These are phyloP conservation scores for Oryzias curvinotus DNA, from an alignment of 2,113 vertebrate genomes.

Conservation along the genomic window DNA sequence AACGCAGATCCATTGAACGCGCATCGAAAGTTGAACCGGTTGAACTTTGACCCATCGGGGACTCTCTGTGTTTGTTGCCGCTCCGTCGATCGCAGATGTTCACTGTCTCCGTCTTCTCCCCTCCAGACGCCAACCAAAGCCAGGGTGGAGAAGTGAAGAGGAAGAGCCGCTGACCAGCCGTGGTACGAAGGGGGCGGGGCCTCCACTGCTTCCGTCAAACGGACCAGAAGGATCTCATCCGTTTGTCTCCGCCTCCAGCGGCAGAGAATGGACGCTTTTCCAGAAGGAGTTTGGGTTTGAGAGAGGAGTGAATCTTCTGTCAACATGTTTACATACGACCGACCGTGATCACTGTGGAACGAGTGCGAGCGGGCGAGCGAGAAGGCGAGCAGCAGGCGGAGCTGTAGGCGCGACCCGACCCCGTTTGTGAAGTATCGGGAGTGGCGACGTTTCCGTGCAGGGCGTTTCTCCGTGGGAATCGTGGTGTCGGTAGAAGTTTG, in stretches of 20 bases:
- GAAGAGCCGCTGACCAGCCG: constrained; percentile 91
- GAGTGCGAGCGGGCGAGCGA: constrained; percentile 52
- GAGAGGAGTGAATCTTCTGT: constrained; percentile 69
- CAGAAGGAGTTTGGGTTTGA: constrained; percentile 54
- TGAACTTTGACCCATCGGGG: no score
- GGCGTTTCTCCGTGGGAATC: constrained; percentile 54
- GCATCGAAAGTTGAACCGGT: no score
- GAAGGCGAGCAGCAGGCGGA: constrained; percentile 45
- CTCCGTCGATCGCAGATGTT: not conserved
- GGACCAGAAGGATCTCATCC: constrained; percentile 48
- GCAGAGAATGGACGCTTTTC: constrained; percentile 57
- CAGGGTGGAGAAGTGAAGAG: constrained; percentile 93
- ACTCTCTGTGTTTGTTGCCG: no score
- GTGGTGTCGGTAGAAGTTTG: constrained; percentile 53
- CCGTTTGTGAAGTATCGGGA: constrained; percentile 61
- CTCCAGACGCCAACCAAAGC: constrained; percentile 95
- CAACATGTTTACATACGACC: constrained; percentile 82
- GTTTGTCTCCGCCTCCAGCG: constrained; percentile 30
- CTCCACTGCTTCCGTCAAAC: constrained; percentile 11
- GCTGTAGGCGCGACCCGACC: constrained; percentile 41
- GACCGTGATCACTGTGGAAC: constrained; percentile 84
- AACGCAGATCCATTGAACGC: no score
- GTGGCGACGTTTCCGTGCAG: constrained; percentile 49
- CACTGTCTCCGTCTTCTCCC: constrained; percentile 34
- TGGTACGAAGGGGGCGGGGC: constrained; percentile 21